Conservation (phyloP, 2,888 invertebrate genomes). For the Heteropelma amictum region DNA sequence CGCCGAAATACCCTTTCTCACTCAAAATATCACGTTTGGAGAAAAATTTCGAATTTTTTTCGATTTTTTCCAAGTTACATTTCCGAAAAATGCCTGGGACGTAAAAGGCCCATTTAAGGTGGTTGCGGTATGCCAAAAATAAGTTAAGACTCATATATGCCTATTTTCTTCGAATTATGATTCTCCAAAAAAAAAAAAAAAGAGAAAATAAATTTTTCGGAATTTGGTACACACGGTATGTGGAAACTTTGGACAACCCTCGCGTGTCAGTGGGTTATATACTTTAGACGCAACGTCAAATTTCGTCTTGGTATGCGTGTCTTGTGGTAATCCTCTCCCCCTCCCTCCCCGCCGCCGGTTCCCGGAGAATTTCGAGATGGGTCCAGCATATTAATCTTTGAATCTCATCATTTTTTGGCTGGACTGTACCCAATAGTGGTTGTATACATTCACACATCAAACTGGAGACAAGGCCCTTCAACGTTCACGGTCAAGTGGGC, state of each 20-base stretch:
- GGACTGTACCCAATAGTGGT: slow-evolving; percentile 39
- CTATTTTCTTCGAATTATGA: no score
- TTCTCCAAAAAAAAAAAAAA: no score
- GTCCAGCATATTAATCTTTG: slow-evolving; percentile 34
- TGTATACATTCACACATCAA: slow-evolving; percentile 15
- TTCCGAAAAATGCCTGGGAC: no score
- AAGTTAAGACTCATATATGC: no score
- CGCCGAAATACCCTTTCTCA: no score
- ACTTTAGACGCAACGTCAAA: slow-evolving; percentile 6
- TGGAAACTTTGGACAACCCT: slow-evolving; percentile 45
- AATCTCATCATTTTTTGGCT: slow-evolving; percentile 16
- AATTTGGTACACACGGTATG: neutral
- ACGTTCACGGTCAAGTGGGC: slow-evolving; percentile 54
- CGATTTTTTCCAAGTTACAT: no score
- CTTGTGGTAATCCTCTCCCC: slow-evolving; percentile 14
- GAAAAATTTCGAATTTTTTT: no score
- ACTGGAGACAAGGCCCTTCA: slow-evolving; percentile 20
- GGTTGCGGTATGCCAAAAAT: no score
- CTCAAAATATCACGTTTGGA: no score
- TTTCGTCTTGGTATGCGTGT: slow-evolving; percentile 28
- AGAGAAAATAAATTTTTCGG: no score
- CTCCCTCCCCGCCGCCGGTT: no score
- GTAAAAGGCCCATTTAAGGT: no score
- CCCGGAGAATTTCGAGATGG: slow-evolving; percentile 10
- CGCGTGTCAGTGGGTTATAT: slow-evolving; percentile 14